Evolutionary conservation across 2,113 vertebrate species (phyloP), one percentile per base, ranked within the genome.

Genomic region (Anser cygnoides): DNA sequence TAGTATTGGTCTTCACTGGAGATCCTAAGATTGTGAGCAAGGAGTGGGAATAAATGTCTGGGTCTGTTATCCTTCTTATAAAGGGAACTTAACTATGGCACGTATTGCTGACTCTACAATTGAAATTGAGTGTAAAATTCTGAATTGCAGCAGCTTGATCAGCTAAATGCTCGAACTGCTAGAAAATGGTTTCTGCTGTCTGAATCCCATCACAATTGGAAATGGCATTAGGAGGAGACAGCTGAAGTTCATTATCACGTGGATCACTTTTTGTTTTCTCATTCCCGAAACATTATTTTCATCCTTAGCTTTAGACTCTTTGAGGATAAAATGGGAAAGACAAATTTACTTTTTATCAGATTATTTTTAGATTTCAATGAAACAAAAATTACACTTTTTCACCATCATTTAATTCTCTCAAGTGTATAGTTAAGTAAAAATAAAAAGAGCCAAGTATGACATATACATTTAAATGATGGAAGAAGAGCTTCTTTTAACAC

Each of bases 401-500:
- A 76, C n/a, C 28, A 35, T 73, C 3, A 73, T 84, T 87, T 92
- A 74, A 84, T 86, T 90, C 25, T 79, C 54, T 85, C 13, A 63
- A 79, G 31, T 55, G 59, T 87, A 57, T 46, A 89, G 44, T 82
- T 89, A 37, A 52, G 22, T 72, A 49, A 89, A 95, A 92, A 31
- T 21, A 72, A 23, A 18, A 96, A 74, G 49, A 92, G 5, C 21
- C 20, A 44, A 63, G 25, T 72, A 74, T 57, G 39, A 84, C 71
- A 23, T 28, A 76, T 50, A 43, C 9, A 26, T 86, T 91, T 85
- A 68, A 90, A 94, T 81, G 46, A 81, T 46, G 54, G 68, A 86
- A 92, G 92, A 94, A 96, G 44, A 71, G 73, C 62, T 96, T 97
- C 17, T 88, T 88, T 84, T 90, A 67, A 61, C 18, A 85, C 85